These are phyloP conservation scores for Gibbula magus DNA, from an alignment of 2,888 invertebrate genomes.

Conservation along the genomic window DNA sequence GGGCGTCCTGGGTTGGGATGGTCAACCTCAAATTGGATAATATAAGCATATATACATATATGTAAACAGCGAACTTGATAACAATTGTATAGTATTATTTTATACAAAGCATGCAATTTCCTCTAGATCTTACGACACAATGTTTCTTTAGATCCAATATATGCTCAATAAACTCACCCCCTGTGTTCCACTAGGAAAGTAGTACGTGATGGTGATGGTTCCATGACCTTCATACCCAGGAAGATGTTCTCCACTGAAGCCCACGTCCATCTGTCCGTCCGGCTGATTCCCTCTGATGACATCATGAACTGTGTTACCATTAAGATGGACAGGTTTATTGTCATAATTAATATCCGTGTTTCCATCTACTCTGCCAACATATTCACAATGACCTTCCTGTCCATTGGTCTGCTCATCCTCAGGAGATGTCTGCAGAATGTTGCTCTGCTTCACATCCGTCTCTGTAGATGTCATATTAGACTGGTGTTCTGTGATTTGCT, in stretches of 20 bases:
- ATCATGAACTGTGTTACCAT: constrained; percentile 61
- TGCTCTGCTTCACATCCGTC: too few species aligned
- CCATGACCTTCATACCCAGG: constrained; percentile 47
- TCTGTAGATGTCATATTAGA: too few species aligned
- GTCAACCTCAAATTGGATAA: too few species aligned
- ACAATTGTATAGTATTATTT: too few species aligned
- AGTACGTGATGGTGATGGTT: constrained; percentile 50
- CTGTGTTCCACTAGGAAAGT: constrained; percentile 70
- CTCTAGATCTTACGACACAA: background rate
- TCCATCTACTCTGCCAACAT: too few species aligned
- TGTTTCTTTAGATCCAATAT: background rate
- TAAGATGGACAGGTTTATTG: constrained; percentile 61
- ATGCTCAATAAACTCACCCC: constrained; percentile 48
- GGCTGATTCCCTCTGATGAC: constrained; percentile 63
- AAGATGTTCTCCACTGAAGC: constrained; percentile 23
- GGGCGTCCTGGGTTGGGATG: constrained; percentile 64
- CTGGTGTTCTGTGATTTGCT: too few species aligned
- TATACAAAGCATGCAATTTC: background rate
- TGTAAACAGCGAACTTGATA: too few species aligned
- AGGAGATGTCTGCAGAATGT: too few species aligned
- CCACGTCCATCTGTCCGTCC: constrained; percentile 50
- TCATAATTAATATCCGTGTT: too few species aligned
- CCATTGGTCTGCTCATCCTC: too few species aligned
- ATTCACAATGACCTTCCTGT: too few species aligned
- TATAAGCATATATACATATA: too few species aligned